Base-by-base conservation (phyloP, 2,797 vertebrate species). In the Epinephelus malabaricus region DNA sequence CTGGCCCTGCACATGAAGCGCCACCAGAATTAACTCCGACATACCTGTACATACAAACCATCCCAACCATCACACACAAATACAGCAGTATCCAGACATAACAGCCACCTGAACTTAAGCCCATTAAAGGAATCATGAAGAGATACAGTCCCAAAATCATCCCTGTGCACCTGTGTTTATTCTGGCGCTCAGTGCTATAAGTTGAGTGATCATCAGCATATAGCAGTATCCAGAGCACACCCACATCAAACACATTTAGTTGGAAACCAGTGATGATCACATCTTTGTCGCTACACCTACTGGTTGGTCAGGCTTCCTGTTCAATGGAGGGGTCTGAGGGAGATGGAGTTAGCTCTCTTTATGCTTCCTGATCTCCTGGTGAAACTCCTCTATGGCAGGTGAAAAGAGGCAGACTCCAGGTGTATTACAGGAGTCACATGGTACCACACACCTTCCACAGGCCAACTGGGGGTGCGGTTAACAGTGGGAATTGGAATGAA, bases 1-100 rank as follows among this genome's bases (percentile, higher is more conserved):
- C 95, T 98, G 92, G 97, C 97, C 9, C 96, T 98, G 81, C 97
- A 98, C 94, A 96, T 97, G 97, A 98, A 97, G 89, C 93, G 97
- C 27, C 97, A 98, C 93, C 96, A 97, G 94, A 97, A 97, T 76
- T 97, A 94, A 91, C 60, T 56, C 58, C 6, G n/a, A 4, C 43
- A 34, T 0, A 18, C 9, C 38, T 45, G 43, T 47, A 15, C 1
- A 46, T 23, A 51, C 34, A 73, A 30, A 69, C 34, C 72, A 79
- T 3, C 63, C 38, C 65, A 43, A 30, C 1, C 5, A 30, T 30
- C 6, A 23, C 13, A 2, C 30, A 49, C 60, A 43, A 18, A 68
- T 3, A 55, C 13, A 54, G 71, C 38, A 30, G 25, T 1, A 40
- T 69, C 38, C 53, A 17, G 0, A 50, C 56, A 23, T 18, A 3